These are phyloP conservation scores for Diarsia rubi DNA, from an alignment of 2,888 invertebrate genomes.

Conservation along the genomic window DNA sequence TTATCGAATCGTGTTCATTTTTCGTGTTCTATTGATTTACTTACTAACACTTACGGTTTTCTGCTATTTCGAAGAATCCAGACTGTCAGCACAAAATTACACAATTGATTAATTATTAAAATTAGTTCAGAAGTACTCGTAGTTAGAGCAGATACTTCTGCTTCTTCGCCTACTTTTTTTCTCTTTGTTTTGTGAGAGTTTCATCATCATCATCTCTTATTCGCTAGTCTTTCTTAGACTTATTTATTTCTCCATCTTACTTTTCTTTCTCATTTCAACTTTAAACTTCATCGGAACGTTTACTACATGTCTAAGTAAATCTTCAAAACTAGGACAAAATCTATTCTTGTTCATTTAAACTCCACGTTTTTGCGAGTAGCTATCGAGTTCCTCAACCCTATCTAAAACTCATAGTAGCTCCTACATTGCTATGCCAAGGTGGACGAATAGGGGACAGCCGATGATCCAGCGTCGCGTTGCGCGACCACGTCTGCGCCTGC, in stretches of 20 bases:
- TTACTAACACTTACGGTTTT: neutral
- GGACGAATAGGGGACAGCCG: slow-evolving; percentile 40
- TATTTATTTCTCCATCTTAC: too few relatives aligned
- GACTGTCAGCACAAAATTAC: too few relatives aligned
- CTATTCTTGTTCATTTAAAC: neutral
- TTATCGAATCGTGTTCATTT: neutral
- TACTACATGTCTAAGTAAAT: neutral
- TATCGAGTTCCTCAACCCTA: slow-evolving; percentile 13
- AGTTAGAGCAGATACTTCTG: too few relatives aligned
- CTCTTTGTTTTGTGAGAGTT: neutral
- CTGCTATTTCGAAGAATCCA: neutral
- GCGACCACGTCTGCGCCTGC: slow-evolving; percentile 66
- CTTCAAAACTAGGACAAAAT: neutral
- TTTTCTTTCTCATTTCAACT: too few relatives aligned
- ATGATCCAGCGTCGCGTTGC: slow-evolving; percentile 64
- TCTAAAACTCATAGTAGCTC: slow-evolving; percentile 33
- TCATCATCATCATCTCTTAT: too few relatives aligned
- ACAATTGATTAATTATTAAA: neutral
- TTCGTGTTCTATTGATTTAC: neutral
- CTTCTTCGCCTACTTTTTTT: too few relatives aligned
- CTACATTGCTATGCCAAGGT: slow-evolving; percentile 57
- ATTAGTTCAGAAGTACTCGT: too few relatives aligned
- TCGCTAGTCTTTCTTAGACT: too few relatives aligned
- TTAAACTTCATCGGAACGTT: too few relatives aligned
- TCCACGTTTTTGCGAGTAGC: neutral